Evolutionary conservation across 2,797 vertebrate species (phyloP).

Genomic region (Yasuhikotakia modesta): DNA sequence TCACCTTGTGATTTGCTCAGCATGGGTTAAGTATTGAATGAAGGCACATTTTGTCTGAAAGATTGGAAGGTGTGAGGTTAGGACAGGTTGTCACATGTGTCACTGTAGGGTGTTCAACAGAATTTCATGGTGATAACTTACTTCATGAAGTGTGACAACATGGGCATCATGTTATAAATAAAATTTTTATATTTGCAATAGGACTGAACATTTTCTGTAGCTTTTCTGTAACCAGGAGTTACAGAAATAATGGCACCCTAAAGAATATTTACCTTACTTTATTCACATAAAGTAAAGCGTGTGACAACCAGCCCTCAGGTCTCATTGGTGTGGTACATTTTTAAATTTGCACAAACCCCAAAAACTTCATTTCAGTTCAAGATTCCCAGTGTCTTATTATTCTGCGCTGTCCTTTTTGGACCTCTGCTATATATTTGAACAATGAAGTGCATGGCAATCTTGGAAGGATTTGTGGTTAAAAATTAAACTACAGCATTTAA

Average conservation of each 20-base stretch:
- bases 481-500: conserved; percentile 42
- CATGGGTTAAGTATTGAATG: not conserved
- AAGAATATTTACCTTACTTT: not conserved
- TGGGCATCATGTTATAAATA: not conserved
- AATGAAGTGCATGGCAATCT: conserved; percentile 17
- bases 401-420: not conserved
- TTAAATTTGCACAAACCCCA: not conserved
- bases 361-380: not conserved
- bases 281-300: not conserved
- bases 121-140: not conserved
- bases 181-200: not conserved
- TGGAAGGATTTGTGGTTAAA: conserved; percentile 30
- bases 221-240: not conserved
- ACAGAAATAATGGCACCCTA: not conserved
- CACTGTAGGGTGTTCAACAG: not conserved
- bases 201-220: not conserved
- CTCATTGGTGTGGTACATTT: not conserved
- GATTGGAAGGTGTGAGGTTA: not conserved
- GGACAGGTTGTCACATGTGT: not conserved
- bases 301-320: not conserved
- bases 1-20: not conserved
- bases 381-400: not conserved
- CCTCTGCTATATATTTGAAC: not conserved
- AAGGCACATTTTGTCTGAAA: not conserved
- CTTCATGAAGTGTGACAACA: not conserved